These are phyloP conservation scores for Akabosia matsudoensis DNA, from an alignment of 1,140 invertebrate species.

Conservation along the genomic window DNA sequence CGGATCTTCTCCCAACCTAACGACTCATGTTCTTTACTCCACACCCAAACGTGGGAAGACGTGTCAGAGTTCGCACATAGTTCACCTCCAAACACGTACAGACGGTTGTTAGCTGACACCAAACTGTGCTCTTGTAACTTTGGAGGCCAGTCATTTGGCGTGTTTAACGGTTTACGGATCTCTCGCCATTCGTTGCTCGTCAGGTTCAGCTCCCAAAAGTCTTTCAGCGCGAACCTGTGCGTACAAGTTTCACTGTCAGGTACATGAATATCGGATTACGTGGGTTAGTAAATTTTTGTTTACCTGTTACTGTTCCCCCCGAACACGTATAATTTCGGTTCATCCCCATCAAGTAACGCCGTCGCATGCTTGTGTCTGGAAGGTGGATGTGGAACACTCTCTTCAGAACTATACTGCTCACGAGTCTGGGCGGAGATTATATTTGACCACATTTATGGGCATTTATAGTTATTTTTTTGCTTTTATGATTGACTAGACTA, in stretches of 20 bases:
- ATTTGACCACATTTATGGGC: conserved; percentile 20
- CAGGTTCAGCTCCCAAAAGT: conserved; percentile 56
- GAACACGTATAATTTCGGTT: conserved; percentile 35
- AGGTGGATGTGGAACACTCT: background rate
- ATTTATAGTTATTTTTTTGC: background rate
- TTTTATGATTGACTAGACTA: background rate
- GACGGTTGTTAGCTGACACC: conserved; percentile 67
- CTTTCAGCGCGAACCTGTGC: conserved; percentile 53
- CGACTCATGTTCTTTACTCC: background rate
- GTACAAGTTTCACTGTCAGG: no score
- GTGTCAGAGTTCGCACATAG: conserved; percentile 72
- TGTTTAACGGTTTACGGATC: conserved; percentile 42
- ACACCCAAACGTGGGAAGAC: conserved; percentile 84
- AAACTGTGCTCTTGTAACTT: conserved; percentile 80
- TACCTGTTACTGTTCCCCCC: conserved; percentile 35
- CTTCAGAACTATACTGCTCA: background rate
- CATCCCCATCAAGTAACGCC: conserved; percentile 2
- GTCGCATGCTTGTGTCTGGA: conserved; percentile 37
- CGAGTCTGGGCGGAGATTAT: background rate
- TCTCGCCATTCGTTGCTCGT: conserved; percentile 54
- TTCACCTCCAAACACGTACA: conserved; percentile 84
- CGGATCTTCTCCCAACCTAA: background rate
- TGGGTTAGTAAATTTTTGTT: no score
- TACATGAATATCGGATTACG: no score
- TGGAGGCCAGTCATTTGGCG: conserved; percentile 58